A percentile compares a stretch with the other conserved stretches of the same genome.
These are phyloP conservation scores for Hafferia zeledoni DNA, from an alignment of 2,797 vertebrate species.

Conservation along the genomic window DNA sequence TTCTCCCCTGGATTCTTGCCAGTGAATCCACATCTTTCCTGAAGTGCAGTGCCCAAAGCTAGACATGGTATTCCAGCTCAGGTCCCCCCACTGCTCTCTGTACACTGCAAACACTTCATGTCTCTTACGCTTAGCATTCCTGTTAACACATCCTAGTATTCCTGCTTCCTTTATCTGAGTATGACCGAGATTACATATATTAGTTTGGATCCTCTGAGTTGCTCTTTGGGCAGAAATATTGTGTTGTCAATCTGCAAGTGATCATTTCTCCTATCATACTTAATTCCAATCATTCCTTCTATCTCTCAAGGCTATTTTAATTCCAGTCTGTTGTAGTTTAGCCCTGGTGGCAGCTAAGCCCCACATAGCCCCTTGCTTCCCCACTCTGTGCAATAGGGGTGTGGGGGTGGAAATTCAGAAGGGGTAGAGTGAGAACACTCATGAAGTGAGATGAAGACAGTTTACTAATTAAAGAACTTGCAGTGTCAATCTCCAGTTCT, in stretches of 20 bases:
- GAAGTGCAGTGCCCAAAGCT: not conserved
- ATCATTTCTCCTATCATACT: not conserved
- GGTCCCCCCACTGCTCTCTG: not conserved
- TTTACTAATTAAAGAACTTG: not conserved
- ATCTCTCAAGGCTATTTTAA: not conserved
- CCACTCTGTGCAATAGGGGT: fast-evolving
- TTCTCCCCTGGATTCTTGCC: constrained; percentile 33
- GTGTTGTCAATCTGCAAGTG: not conserved
- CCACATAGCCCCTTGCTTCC: not conserved
- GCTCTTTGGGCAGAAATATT: not conserved
- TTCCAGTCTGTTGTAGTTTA: not conserved
- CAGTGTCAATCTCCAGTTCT: not conserved
- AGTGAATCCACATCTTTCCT: constrained; percentile 10
- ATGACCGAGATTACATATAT: not conserved
- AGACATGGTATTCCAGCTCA: not conserved
- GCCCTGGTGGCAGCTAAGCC: not conserved
- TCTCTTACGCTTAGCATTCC: not conserved
- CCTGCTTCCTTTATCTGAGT: not conserved
- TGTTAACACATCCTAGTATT: not conserved
- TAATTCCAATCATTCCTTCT: not conserved
- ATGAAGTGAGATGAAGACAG: not conserved
- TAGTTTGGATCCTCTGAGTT: not conserved
- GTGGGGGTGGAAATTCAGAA: not conserved
- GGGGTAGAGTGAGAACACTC: not conserved
- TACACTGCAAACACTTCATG: not conserved